These are phyloP conservation scores for Crocuta crocuta DNA, from an alignment of 2,113 vertebrate genomes.

Conservation along the genomic window DNA sequence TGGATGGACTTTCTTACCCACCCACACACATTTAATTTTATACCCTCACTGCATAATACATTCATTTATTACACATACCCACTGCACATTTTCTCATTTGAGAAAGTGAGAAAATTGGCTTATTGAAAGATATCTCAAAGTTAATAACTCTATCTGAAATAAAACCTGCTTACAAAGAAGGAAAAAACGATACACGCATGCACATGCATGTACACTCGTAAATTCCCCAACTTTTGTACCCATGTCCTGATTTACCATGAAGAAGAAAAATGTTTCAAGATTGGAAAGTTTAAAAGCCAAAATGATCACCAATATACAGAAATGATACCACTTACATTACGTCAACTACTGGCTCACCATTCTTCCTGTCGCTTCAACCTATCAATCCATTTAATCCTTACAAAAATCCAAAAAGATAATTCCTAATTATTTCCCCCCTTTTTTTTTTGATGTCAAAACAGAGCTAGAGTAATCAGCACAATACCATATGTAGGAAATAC, in stretches of 20 bases:
- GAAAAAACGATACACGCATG: not conserved
- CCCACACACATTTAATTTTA: not conserved
- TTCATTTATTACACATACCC: not conserved
- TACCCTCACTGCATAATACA: not conserved
- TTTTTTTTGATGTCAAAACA: not conserved
- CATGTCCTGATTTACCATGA: not conserved
- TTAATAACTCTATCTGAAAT: constrained; percentile 48
- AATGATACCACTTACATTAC: not conserved
- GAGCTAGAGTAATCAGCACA: not conserved
- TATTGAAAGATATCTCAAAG: constrained; percentile 51
- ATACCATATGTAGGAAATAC: not conserved
- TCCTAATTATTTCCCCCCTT: not conserved
- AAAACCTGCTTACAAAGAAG: not conserved
- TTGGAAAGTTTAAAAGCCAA: not conserved
- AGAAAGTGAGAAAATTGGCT: not conserved
- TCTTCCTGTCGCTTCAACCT: not conserved
- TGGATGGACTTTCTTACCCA: not conserved
- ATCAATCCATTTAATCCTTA: constrained; percentile 13
- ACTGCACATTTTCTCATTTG: not conserved
- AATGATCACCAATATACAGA: not conserved
- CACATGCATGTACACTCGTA: not conserved
- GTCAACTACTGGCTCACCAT: not conserved
- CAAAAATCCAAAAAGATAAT: not conserved
- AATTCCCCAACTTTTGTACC: not conserved
- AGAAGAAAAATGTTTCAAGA: not conserved